Evolutionary conservation across 2,888 invertebrate genomes (phyloP), one percentile per base, ranked within the genome.

Genomic region (Dasypolia templi): DNA sequence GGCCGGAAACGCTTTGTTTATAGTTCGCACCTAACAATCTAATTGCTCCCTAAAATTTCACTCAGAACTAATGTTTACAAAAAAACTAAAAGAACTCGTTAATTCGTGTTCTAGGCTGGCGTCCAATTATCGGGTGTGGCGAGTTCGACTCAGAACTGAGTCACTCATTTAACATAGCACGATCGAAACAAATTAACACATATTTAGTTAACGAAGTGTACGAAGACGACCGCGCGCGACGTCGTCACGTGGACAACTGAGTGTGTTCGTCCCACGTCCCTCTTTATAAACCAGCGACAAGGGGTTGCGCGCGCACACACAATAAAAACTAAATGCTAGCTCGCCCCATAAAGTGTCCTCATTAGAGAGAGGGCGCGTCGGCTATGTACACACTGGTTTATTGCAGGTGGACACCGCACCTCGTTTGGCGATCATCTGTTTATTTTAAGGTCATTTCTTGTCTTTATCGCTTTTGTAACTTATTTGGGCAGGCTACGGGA

Each of bases 321-420:
- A 93, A 94, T 95, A 95, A 94, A 92, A 93, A 88, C 92, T 92
- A 94, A 95, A 95, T 94, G 94, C 92, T 91, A 94, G 91, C 92
- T 89, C 88, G 91, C 92, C 93, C 94, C 93, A 94, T 95, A 95
- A 95, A 95, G 91, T 92, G 93, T 91, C 94, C 95, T 95, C 95
- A 95, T 96, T 96, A 96, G 94, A 89, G 91, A 94, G 94, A 95
- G 95, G 95, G 95, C 94, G 95, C 92, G 93, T 81, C 93, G 82
- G 90, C 91, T 92, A 91, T 93, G 88, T 92, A 91, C 90, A 93
- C 93, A 94, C 90, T 86, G 91, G 92, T 95, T 95, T 96, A 96
- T 94, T 91, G 93, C 93, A 92, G 92, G 93, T 93, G 88, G 89
- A 90, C 88, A 92, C 93, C 93, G 88, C 89, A 92, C 93, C 93